These are phyloP conservation scores for Apodemus sylvaticus DNA, from an alignment of 2,113 vertebrate species.

Conservation along the genomic window DNA sequence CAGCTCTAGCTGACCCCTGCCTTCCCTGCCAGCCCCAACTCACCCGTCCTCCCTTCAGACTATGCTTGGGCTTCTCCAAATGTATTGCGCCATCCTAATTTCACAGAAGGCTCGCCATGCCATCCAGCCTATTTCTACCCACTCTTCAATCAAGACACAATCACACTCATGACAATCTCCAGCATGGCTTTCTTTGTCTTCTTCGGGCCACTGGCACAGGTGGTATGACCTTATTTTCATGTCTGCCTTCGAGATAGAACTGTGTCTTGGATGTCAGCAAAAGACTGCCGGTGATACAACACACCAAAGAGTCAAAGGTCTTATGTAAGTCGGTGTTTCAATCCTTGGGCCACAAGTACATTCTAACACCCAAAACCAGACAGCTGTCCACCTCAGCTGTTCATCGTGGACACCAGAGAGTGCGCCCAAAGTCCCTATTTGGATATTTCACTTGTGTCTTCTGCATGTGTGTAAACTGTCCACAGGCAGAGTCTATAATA, in stretches of 20 bases:
- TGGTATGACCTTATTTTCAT: not conserved
- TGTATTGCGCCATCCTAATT: not conserved
- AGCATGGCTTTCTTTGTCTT: no score
- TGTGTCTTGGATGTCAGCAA: not conserved
- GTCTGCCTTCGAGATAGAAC: not conserved
- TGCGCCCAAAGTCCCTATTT: not conserved
- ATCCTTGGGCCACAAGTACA: not conserved
- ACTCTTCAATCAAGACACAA: not conserved
- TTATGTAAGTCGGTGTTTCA: not conserved
- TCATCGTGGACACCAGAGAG: not conserved
- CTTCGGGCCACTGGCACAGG: not conserved
- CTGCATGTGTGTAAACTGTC: not conserved
- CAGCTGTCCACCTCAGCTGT: not conserved
- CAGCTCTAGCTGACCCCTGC: not conserved
- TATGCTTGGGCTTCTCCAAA: not conserved
- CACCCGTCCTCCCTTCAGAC: not conserved
- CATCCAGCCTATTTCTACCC: not conserved
- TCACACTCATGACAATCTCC: not conserved
- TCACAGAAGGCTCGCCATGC: not conserved
- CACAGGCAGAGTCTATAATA: not conserved
- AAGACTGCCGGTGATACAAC: not conserved
- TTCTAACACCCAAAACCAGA: not conserved
- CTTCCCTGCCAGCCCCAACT: not conserved
- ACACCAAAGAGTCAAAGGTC: not conserved
- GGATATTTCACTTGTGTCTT: not conserved